phyloP scores from a whole-genome alignment of 2,113 vertebrate species.

The Haemorhous mexicanus region DNA sequence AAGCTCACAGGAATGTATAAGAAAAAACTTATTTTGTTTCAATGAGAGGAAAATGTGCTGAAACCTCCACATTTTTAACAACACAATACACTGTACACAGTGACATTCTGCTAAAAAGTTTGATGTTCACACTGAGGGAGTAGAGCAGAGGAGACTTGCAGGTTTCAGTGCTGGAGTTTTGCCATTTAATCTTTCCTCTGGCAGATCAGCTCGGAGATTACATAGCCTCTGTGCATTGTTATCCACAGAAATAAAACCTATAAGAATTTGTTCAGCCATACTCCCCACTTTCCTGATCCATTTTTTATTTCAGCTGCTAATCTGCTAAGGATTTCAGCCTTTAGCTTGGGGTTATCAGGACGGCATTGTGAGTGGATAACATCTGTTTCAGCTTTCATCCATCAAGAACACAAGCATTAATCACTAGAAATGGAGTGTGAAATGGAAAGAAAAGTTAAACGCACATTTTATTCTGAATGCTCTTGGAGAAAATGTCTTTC shows the following conservation, averaged over 20 bases:
- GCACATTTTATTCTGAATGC: constrained; percentile 4
- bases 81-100: neutral
- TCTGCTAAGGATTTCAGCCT: constrained; percentile 53
- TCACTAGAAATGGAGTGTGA: constrained; percentile 63
- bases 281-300: constrained; percentile 1
- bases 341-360: constrained; percentile 49
- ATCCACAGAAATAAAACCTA: constrained; percentile 12
- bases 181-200: constrained; percentile 57
- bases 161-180: constrained; percentile 22
- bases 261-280: neutral
- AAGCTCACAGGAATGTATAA: neutral
- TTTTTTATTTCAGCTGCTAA: constrained; percentile 55
- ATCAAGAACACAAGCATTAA: constrained; percentile 37
- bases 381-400: constrained; percentile 61
- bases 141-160: neutral
- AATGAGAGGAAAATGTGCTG: neutral
- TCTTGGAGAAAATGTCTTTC: constrained; percentile 1
- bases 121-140: neutral
- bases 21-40: neutral
- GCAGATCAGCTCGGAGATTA: neutral
- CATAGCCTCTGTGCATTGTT: constrained; percentile 5
- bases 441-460: constrained; percentile 42
- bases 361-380: constrained; percentile 28
- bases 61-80: neutral
- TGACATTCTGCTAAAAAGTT: neutral